A percentile compares a stretch with the other conserved stretches of the same genome.
Evolutionary conservation across 64 coral and sea anemone species (phyloP).

Genomic region (Anthopleura sola): DNA sequence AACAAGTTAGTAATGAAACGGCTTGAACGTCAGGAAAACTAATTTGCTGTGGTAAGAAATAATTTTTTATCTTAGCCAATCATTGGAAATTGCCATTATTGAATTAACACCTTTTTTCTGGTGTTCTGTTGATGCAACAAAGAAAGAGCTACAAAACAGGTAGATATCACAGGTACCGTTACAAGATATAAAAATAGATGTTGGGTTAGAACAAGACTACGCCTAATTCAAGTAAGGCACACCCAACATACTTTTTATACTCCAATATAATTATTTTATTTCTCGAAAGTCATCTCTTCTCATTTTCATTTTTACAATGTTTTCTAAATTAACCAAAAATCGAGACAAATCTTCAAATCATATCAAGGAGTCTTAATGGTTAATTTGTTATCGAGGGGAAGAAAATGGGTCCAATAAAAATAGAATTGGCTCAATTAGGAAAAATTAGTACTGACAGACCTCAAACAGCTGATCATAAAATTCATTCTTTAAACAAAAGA

Average conservation of each 20-base stretch:
- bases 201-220: not conserved
- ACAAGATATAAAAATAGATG: constrained; percentile 13
- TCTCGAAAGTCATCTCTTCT: not conserved
- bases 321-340: not conserved
- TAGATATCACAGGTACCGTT: constrained; percentile 4
- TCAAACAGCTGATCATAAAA: not conserved
- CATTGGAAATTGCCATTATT: not conserved
- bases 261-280: not conserved
- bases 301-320: not conserved
- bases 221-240: not conserved
- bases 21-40: not conserved
- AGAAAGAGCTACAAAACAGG: not conserved
- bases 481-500: not conserved
- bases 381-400: not conserved
- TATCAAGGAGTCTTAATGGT: not conserved
- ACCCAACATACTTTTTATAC: not conserved
- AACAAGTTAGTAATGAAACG: not conserved
- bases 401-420: not conserved
- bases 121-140: not conserved
- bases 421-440: not conserved
- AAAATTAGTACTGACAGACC: not conserved
- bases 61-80: not conserved
- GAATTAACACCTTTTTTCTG: not conserved
- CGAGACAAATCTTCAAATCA: not conserved
- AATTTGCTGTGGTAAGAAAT: not conserved